A percentile compares a stretch with the other conserved stretches of the same genome.
phyloP scores from a whole-genome alignment of 2,113 vertebrate genomes.

The Dolichotis patagonum region DNA sequence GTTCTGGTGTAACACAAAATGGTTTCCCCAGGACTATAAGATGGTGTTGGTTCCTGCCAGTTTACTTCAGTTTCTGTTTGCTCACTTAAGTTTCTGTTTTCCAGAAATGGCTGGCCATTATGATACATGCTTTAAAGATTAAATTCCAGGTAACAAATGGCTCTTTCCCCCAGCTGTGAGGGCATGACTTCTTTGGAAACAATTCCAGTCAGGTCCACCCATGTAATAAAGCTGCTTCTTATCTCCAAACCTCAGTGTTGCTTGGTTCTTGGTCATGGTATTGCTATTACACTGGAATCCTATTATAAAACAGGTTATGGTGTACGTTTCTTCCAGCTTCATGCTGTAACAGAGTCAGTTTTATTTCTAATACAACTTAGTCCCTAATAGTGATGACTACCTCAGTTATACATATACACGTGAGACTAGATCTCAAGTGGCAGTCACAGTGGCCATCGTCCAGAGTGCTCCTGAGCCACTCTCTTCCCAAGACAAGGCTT shows the following conservation, averaged over 20 bases:
- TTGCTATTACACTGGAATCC: neutral
- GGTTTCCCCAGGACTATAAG: neutral
- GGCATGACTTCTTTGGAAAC: neutral
- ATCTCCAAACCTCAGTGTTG: neutral
- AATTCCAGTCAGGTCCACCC: neutral
- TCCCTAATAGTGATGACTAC: neutral
- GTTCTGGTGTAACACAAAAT: neutral
- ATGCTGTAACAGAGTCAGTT: neutral
- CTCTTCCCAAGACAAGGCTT: no score
- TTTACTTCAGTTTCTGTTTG: neutral
- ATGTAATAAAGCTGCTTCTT: neutral
- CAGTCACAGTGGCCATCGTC: no score
- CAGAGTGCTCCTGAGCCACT: no score
- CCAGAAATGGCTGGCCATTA: neutral
- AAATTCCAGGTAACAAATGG: neutral
- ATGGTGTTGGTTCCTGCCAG: neutral
- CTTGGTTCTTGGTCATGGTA: neutral
- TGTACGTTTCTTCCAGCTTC: neutral
- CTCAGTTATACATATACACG: neutral
- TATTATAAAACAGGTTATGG: no score
- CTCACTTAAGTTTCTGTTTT: neutral
- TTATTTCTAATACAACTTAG: neutral
- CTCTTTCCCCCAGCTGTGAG: neutral
- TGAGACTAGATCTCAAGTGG: no score
- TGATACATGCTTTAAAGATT: neutral